These are phyloP conservation scores for Hemibagrus guttatus DNA, from an alignment of 2,797 vertebrate species.

Conservation along the genomic window DNA sequence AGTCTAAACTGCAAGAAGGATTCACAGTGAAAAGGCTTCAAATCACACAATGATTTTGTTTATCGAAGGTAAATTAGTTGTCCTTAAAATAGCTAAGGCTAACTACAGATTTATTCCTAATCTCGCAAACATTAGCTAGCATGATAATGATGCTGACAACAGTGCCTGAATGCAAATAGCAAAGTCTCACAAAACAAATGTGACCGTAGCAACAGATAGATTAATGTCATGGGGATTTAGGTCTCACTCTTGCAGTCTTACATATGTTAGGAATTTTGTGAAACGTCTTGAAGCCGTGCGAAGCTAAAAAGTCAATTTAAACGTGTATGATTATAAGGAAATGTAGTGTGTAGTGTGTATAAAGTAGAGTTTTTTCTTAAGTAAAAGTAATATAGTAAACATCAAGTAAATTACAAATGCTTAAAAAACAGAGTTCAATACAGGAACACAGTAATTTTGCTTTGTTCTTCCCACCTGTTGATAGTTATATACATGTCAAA, in stretches of 20 bases:
- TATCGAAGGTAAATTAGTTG: background rate
- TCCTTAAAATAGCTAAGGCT: background rate
- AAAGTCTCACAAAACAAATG: background rate
- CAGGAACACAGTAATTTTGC: background rate
- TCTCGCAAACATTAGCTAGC: background rate
- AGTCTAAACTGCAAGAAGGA: background rate
- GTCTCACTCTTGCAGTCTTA: background rate
- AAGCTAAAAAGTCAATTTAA: background rate
- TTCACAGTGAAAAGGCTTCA: background rate
- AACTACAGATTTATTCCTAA: background rate
- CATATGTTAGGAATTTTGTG: background rate
- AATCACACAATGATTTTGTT: background rate
- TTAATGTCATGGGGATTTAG: background rate
- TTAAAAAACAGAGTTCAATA: background rate
- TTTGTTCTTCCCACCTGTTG: background rate
- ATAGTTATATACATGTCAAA: background rate
- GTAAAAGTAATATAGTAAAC: background rate
- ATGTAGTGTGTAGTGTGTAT: background rate
- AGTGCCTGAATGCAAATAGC: background rate
- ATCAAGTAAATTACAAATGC: background rate
- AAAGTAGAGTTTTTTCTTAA: too few relatives aligned
- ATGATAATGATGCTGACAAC: background rate
- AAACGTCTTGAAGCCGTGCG: background rate
- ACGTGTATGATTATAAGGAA: background rate
- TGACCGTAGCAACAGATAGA: background rate